Evolutionary conservation across 2,797 vertebrate genomes (phyloP).

Genomic region (Jordanella pulchra): DNA sequence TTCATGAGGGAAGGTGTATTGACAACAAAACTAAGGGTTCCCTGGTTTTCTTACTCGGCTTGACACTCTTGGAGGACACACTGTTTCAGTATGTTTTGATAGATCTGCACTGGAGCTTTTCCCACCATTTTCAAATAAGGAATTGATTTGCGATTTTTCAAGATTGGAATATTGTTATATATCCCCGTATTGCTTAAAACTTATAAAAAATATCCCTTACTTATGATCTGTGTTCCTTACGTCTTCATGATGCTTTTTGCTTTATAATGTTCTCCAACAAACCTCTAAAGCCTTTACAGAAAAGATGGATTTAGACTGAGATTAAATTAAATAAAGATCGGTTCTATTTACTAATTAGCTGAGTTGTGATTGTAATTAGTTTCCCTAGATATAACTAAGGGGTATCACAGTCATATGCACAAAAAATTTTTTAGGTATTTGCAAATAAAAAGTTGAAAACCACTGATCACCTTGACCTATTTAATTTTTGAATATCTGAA

Average conservation of each 20-base stretch:
- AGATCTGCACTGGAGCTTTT: not conserved
- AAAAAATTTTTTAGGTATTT: not conserved
- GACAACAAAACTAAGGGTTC: not conserved
- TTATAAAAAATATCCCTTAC: not conserved
- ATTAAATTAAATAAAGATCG: not conserved
- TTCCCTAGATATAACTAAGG: not conserved
- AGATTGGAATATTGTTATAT: not conserved
- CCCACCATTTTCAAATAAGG: not conserved
- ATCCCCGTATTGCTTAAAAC: not conserved
- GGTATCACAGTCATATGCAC: not conserved
- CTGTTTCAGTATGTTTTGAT: not conserved
- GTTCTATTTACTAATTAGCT: not conserved
- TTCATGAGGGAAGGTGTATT: not conserved
- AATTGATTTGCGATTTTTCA: not conserved
- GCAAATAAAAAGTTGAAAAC: too few relatives aligned
- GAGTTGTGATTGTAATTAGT: not conserved
- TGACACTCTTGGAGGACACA: not conserved
- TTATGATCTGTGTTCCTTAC: not conserved
- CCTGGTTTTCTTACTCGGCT: not conserved
- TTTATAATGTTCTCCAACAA: not conserved
- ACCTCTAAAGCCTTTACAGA: not conserved
- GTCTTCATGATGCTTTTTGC: not conserved
- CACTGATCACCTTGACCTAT: too few relatives aligned
- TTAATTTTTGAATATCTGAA: not conserved
- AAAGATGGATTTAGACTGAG: not conserved